Conservation (phyloP, 2,113 vertebrate genomes). For the Grallaria varia region DNA sequence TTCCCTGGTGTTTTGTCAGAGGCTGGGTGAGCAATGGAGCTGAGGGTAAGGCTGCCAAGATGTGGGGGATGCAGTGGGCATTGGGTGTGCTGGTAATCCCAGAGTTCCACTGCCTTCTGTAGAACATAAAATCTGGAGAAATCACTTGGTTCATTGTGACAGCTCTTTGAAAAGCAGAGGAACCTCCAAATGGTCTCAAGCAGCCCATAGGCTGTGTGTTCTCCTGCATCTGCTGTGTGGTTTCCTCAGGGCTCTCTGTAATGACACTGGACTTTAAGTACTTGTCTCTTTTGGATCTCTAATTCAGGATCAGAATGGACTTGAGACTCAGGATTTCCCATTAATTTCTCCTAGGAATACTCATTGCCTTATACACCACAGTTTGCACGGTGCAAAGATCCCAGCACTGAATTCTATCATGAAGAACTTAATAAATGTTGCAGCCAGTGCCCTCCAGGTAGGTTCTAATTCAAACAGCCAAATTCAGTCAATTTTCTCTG, state of each 20-base stretch:
- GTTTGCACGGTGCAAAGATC: background rate
- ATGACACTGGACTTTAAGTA: background rate
- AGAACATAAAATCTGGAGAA: background rate
- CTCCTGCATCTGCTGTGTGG: background rate
- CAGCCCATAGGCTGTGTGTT: background rate
- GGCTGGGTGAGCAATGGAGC: background rate
- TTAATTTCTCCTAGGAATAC: conserved; percentile 13
- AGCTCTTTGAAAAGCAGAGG: background rate
- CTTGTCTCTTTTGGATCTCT: background rate
- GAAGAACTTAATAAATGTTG: conserved; percentile 42
- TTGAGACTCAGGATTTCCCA: background rate
- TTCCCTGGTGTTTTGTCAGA: background rate
- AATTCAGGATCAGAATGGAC: background rate
- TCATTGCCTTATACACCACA: background rate
- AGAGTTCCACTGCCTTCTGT: background rate
- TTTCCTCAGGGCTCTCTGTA: background rate
- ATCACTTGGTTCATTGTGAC: background rate
- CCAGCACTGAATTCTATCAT: conserved; percentile 37
- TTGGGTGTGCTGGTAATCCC: background rate
- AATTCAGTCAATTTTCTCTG: background rate
- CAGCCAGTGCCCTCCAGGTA: conserved; percentile 67
- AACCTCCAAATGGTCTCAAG: background rate
- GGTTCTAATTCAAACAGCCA: background rate
- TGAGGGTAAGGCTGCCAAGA: background rate
- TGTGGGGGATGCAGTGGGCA: background rate